A percentile compares a stretch with the other conserved stretches of the same genome.
Conservation (phyloP, 2,797 vertebrate species). For the Nyctibius grandis region DNA sequence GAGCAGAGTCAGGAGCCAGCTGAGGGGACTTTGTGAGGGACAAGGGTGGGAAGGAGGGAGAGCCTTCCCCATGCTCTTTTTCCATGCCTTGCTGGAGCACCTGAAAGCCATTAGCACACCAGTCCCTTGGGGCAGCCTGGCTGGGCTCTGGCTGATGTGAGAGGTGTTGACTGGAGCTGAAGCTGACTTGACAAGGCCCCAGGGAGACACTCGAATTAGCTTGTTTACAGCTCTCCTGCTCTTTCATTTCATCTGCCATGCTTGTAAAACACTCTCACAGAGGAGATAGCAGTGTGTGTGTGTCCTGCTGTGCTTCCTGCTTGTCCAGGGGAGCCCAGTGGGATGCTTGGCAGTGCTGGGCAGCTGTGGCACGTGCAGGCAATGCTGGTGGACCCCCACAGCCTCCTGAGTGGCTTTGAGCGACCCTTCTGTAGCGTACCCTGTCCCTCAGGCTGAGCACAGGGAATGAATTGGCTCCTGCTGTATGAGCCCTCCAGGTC, state of each 20-base stretch:
- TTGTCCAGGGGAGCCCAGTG: background rate
- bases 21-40: background rate
- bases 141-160: slow-evolving; percentile 8
- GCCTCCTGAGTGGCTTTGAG: background rate
- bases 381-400: background rate
- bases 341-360: background rate
- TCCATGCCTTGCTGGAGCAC: background rate
- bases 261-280: background rate
- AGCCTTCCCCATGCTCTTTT: background rate
- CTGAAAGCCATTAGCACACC: background rate
- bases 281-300: background rate
- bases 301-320: background rate
- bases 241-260: slow-evolving; percentile 2
- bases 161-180: slow-evolving; percentile 21
- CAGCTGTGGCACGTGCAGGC: background rate
- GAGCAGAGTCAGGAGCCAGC: background rate
- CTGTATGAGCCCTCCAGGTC: background rate
- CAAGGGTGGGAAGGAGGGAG: background rate
- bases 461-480: background rate
- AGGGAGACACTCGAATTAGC: background rate
- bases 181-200: background rate
- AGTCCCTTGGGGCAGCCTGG: background rate
- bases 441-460: background rate
- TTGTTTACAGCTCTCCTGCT: slow-evolving; percentile 26
- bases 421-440: background rate